Evolutionary conservation across 92 coral and sea anemone genomes (phyloP).

Genomic region (Heliopora coerulea): DNA sequence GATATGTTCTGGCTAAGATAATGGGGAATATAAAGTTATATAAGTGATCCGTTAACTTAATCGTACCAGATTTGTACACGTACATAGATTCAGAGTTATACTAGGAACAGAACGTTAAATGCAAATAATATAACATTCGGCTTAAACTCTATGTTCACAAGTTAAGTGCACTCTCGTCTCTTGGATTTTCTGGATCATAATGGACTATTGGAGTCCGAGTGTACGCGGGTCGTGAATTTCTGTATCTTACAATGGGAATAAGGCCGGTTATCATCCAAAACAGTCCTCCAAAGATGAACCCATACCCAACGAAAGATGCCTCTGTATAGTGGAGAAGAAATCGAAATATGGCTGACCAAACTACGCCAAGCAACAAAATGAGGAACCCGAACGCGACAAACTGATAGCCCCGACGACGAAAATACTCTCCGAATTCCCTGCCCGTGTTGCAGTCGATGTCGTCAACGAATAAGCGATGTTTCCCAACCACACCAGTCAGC

Average conservation of each 20-base stretch:
- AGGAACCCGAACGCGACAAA: conserved; percentile 56
- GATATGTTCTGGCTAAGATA: too few relatives aligned
- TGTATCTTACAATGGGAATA: conserved; percentile 60
- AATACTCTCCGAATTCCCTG: conserved; percentile 74
- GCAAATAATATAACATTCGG: too few relatives aligned
- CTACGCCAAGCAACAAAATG: conserved; percentile 57
- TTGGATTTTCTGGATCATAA: conserved; percentile 26
- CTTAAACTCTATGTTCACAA: conserved; percentile 10
- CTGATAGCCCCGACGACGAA: conserved; percentile 82
- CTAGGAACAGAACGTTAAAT: too few relatives aligned
- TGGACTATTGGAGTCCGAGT: conserved; percentile 18
- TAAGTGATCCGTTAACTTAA: too few relatives aligned
- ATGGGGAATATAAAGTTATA: too few relatives aligned
- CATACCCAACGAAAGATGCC: conserved; percentile 49
- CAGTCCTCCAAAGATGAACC: conserved; percentile 49
- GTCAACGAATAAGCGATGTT: conserved; percentile 77
- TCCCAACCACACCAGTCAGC: conserved; percentile 62
- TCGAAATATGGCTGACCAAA: conserved; percentile 60
- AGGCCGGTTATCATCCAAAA: conserved; percentile 57
- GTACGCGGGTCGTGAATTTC: conserved; percentile 45
- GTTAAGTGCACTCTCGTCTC: conserved; percentile 37
- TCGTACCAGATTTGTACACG: too few relatives aligned
- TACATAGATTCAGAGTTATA: too few relatives aligned
- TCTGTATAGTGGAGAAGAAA: conserved; percentile 28
- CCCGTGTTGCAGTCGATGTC: conserved; percentile 86